These are phyloP conservation scores for Hephaestus fuliginosus DNA, from an alignment of 2,797 vertebrate genomes.

Conservation along the genomic window DNA sequence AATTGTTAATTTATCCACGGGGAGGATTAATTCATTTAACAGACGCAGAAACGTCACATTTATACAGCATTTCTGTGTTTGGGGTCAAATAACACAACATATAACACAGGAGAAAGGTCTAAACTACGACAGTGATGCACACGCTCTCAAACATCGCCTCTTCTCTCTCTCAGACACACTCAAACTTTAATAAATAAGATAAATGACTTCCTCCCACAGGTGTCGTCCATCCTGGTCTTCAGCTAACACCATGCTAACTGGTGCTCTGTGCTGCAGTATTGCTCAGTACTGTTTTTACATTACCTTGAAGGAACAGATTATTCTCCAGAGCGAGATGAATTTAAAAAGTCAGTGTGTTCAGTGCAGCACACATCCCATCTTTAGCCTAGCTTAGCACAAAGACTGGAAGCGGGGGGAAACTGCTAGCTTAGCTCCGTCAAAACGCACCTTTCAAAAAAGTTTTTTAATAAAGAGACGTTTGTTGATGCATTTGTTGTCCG, in stretches of 20 bases:
- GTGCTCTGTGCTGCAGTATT: slow-evolving; percentile 6
- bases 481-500: background rate
- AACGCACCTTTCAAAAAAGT: background rate
- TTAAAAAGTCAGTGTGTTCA: background rate
- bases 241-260: slow-evolving; percentile 23
- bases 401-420: background rate
- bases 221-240: slow-evolving; percentile 54
- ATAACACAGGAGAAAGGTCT: slow-evolving; percentile 8
- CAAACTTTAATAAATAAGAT: slow-evolving; percentile 33
- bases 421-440: background rate
- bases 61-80: background rate
- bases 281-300: background rate
- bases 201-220: slow-evolving; percentile 30
- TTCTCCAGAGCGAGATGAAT: background rate
- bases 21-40: background rate
- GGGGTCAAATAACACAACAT: slow-evolving; percentile 13
- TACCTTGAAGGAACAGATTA: background rate
- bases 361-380: background rate
- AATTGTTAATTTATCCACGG: background rate
- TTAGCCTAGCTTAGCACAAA: slow-evolving; percentile 31
- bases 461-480: too few relatives aligned
- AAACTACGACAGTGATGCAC: background rate
- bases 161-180: slow-evolving; percentile 9
- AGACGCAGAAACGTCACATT: background rate
- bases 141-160: background rate